Percentiles rank a stretch among this genome's conserved stretches.
Conservation (phyloP, 2,888 invertebrate species). For the Dynastes maya region DNA sequence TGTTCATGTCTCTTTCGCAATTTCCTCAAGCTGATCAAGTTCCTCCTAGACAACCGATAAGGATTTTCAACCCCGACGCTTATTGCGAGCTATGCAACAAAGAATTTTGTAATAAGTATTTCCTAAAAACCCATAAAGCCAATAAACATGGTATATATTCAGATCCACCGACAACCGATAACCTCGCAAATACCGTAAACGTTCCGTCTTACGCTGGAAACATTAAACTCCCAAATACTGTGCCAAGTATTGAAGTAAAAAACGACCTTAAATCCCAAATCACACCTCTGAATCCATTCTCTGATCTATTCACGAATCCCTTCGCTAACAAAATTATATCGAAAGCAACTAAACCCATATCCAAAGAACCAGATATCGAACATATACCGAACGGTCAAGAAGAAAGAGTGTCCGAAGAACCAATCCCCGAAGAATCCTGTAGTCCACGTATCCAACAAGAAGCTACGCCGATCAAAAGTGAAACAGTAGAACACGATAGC, state of each 20-base stretch:
- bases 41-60: slow-evolving; percentile 74
- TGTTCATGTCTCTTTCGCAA: slow-evolving; percentile 69
- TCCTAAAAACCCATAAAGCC: slow-evolving; percentile 97
- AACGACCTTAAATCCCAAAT: slow-evolving; percentile 61
- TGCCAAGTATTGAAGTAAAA: slow-evolving; percentile 66
- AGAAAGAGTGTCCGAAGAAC: slow-evolving; percentile 39
- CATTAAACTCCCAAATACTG: slow-evolving; percentile 65
- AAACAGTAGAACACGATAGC: slow-evolving; percentile 62
- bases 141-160: slow-evolving; percentile 95
- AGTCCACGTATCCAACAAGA: slow-evolving; percentile 67
- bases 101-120: slow-evolving; percentile 99
- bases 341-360: slow-evolving; percentile 42
- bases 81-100: slow-evolving; percentile 98
- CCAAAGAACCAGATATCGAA: slow-evolving; percentile 41
- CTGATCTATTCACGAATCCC: slow-evolving; percentile 82
- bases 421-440: slow-evolving; percentile 62
- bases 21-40: slow-evolving; percentile 66
- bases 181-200: slow-evolving; percentile 59
- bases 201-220: slow-evolving; percentile 65
- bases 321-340: slow-evolving; percentile 78
- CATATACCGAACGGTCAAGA: slow-evolving; percentile 60
- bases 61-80: slow-evolving; percentile 97
- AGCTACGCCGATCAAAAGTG: slow-evolving; percentile 67
- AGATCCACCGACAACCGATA: slow-evolving; percentile 63
- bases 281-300: slow-evolving; percentile 70